phyloP scores from a whole-genome alignment of 1,140 invertebrate genomes.

The Achroia grisella region DNA sequence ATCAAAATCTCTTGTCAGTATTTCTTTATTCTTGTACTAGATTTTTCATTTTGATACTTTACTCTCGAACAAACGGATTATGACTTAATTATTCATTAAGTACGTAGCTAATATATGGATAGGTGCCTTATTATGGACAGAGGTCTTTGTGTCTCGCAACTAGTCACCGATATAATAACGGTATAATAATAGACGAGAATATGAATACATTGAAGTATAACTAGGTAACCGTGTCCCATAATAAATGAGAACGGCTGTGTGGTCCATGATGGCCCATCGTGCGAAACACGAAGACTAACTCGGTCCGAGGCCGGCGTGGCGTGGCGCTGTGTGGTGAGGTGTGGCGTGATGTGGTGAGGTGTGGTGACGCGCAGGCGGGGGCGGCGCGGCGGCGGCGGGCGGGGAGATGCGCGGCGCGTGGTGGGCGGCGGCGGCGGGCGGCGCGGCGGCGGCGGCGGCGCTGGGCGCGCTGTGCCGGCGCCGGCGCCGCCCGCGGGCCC shows the following conservation, averaged over 20 bases:
- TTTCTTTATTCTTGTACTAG: too few relatives aligned
- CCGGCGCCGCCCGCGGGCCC: constrained; percentile 22
- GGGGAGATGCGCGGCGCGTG: constrained; percentile 32
- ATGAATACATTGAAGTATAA: neutral
- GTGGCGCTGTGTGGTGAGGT: too few relatives aligned
- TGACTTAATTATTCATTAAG: too few relatives aligned
- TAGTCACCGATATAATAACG: too few relatives aligned
- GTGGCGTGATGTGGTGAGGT: too few relatives aligned
- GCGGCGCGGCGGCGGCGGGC: constrained; percentile 3
- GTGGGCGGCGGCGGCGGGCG: constrained; percentile 39
- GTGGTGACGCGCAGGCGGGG: neutral
- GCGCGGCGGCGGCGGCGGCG: constrained; percentile 34
- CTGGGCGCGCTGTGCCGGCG: constrained; percentile 28
- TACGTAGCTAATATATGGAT: too few relatives aligned
- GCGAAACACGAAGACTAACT: too few relatives aligned
- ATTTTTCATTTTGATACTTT: too few relatives aligned
- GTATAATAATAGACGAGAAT: neutral
- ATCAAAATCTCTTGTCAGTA: too few relatives aligned
- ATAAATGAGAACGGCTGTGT: neutral
- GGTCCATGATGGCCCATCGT: neutral
- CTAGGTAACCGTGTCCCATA: neutral
- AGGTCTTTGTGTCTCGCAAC: too few relatives aligned
- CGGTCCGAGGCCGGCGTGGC: too few relatives aligned
- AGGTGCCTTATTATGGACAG: constrained; percentile 7
- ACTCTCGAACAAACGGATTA: too few relatives aligned